A percentile compares a stretch with the other conserved stretches of the same genome.
Evolutionary conservation across 2,797 vertebrate genomes (phyloP).

Genomic region (Phoebastria nigripes): DNA sequence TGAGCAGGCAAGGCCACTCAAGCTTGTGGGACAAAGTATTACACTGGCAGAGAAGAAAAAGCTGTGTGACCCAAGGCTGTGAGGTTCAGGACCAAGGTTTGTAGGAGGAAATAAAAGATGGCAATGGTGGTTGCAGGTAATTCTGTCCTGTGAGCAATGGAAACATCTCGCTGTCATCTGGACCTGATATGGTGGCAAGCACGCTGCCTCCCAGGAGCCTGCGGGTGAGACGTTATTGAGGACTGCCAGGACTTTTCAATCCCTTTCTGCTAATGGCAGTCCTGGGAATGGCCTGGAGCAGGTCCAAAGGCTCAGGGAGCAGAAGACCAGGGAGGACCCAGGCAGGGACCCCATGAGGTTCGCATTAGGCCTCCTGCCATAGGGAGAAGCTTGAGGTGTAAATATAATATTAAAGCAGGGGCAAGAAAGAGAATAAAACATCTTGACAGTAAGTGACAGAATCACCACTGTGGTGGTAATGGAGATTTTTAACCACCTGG

Average conservation of each 20-base stretch:
- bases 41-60: neutral
- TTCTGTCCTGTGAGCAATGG: neutral
- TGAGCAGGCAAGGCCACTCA: neutral
- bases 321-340: neutral
- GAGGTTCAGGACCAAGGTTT: neutral
- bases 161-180: neutral
- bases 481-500: neutral
- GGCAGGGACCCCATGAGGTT: neutral
- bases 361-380: neutral
- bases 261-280: neutral
- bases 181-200: neutral
- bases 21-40: neutral
- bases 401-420: neutral
- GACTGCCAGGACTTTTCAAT: neutral
- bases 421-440: neutral
- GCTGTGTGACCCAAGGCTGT: neutral
- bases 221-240: neutral
- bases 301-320: neutral
- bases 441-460: neutral
- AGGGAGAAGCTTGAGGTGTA: neutral
- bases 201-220: accelerated
- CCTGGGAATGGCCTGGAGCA: neutral
- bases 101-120: neutral
- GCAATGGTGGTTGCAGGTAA: neutral
- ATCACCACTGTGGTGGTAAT: neutral